Evolutionary conservation across 1,140 invertebrate species (phyloP), one percentile per base, ranked within the genome.

Genomic region (Pogonomyrmex barbatus): DNA sequence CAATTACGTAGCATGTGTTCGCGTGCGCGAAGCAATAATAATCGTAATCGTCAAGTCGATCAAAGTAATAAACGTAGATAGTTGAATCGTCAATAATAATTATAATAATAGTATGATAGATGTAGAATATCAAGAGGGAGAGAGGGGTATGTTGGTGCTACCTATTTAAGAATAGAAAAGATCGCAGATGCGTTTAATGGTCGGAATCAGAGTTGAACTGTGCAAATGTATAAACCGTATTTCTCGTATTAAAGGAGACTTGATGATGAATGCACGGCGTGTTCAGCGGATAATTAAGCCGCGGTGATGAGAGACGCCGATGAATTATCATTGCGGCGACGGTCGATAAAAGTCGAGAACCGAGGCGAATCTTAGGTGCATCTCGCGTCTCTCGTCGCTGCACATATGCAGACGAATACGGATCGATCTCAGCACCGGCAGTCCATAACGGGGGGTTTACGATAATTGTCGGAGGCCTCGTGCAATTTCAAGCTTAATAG

Each of bases 401-500:
- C 71, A 75, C 52, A 39, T 73, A 75, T 83, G 79, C 87, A 83
- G 67, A 70, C 36, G 84, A 73, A 73, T 42, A 63, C 63, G 56
- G 77, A 89, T 89, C 88, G 84, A 89, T 89, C 87, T 82, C 36
- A 12, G 60, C 14, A 63, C 8, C 60, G n/a, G 14, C 71, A 54
- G 60, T 87, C 88, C 73, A 82, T 89, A 89, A 89, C 88, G 88
- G 88, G 71, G 71, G 89, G 85, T 91, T 89, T 84, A 89, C 88
- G 88, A 89, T 89, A 91, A 91, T 91, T 92, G 90, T 89, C 85
- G 88, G 79, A 83, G 77, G 85, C 87, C 88, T 90, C 90, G 73
- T 85, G 87, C 85, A 91, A 92, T 90, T 91, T 92, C 90, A 90
- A 90, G 78, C 88, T 90, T 91, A 90, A 91, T 76, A 73, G 33